These are phyloP conservation scores for Caenorhabditis wallacei DNA, from an alignment of 2,888 invertebrate genomes.

Conservation along the genomic window DNA sequence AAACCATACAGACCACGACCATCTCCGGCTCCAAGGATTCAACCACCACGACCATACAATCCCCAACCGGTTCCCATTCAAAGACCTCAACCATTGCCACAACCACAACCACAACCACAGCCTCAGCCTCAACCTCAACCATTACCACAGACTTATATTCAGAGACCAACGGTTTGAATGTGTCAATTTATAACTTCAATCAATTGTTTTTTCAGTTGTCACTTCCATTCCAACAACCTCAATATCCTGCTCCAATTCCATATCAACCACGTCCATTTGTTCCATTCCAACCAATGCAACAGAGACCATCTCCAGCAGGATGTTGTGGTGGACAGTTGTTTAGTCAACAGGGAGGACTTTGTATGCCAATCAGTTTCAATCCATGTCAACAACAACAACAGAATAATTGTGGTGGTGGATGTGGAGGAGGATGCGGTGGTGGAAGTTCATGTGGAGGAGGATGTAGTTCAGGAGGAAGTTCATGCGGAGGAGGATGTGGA, in stretches of 20 bases:
- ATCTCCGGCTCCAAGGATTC: conserved; percentile 51
- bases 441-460: conserved; percentile 50
- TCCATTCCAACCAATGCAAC: conserved; percentile 49
- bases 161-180: conserved; percentile 36
- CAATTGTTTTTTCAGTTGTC: conserved; percentile 27
- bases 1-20: conserved; percentile 57
- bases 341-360: conserved; percentile 61
- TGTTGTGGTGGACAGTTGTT: conserved; percentile 66
- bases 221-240: conserved; percentile 55
- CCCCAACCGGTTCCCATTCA: conserved; percentile 17
- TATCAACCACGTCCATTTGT: conserved; percentile 46
- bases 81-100: conserved; percentile 18
- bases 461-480: conserved; percentile 48
- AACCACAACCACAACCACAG: conserved; percentile 33
- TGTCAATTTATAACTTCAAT: neutral
- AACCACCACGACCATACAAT: conserved; percentile 37
- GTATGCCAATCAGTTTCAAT: conserved; percentile 66
- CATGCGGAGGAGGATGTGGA: conserved; percentile 47
- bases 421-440: conserved; percentile 42
- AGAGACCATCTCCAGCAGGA: conserved; percentile 53
- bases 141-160: conserved; percentile 29
- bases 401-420: conserved; percentile 41
- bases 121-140: conserved; percentile 26
- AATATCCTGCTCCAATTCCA: conserved; percentile 33
- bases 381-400: conserved; percentile 53